Conservation (phyloP, 2,113 vertebrate genomes). For the Crotalus horridus region DNA sequence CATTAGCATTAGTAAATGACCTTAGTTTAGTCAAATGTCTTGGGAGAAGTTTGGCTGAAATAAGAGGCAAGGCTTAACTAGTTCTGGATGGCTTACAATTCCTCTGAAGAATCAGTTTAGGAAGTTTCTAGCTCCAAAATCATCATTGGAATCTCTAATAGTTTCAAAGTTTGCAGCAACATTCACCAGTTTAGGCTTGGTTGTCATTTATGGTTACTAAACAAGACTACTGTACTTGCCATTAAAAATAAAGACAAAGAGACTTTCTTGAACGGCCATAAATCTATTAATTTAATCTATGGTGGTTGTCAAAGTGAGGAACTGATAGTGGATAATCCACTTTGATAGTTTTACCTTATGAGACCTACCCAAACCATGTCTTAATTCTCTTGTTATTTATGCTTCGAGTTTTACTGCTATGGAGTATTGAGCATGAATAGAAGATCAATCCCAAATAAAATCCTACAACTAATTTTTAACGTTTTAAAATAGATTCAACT, state of each 20-base stretch:
- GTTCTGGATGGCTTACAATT: neutral
- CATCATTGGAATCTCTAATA: neutral
- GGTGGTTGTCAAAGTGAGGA: neutral
- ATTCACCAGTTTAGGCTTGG: neutral
- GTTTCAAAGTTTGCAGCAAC: neutral
- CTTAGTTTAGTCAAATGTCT: too few species aligned
- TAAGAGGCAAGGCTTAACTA: neutral
- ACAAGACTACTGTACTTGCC: neutral
- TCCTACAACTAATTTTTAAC: too few species aligned
- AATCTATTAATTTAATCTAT: neutral
- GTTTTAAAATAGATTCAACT: neutral
- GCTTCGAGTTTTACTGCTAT: neutral
- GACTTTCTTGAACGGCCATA: slow-evolving; percentile 9
- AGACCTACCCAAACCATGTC: neutral
- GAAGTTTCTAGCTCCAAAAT: neutral
- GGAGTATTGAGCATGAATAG: neutral
- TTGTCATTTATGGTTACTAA: neutral
- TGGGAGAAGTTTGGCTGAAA: neutral
- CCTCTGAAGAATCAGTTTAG: neutral
- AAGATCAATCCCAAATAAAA: too few species aligned
- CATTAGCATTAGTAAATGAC: too few species aligned
- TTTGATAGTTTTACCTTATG: neutral
- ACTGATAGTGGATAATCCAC: neutral
- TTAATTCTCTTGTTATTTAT: neutral
- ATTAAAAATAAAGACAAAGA: neutral